These are phyloP conservation scores for Phortica magna DNA, from an alignment of 2,888 invertebrate species.

Conservation along the genomic window DNA sequence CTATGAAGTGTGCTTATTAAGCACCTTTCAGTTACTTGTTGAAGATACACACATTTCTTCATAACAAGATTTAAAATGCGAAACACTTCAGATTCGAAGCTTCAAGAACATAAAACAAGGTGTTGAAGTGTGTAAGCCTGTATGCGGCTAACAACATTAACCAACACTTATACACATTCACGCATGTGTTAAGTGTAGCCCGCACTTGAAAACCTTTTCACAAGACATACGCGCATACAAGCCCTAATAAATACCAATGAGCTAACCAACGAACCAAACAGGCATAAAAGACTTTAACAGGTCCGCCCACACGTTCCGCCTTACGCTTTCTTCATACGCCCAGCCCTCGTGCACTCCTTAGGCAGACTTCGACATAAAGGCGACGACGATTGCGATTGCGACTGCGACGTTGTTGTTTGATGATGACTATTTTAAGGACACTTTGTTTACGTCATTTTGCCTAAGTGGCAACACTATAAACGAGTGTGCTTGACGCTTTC, in stretches of 20 bases:
- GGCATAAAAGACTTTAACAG: neutral
- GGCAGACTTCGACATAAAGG: neutral
- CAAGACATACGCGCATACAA: neutral
- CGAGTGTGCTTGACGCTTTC: conserved; percentile 27
- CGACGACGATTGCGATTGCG: neutral
- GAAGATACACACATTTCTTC: neutral
- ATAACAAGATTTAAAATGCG: neutral
- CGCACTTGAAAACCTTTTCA: conserved; percentile 10
- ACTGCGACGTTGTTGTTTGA: conserved; percentile 47
- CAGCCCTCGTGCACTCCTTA: neutral
- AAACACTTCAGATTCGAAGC: conserved; percentile 1
- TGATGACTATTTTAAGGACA: conserved; percentile 60
- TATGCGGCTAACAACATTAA: neutral
- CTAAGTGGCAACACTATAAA: conserved; percentile 44
- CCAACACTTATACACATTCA: conserved; percentile 4
- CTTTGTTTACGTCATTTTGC: conserved; percentile 53
- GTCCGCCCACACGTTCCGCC: neutral
- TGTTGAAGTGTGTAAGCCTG: neutral
- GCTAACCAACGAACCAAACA: neutral
- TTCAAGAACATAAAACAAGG: neutral
- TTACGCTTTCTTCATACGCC: neutral
- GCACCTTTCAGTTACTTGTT: too few relatives aligned
- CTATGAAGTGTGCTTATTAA: too few relatives aligned
- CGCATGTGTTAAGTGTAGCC: conserved; percentile 28
- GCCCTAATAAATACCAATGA: conserved; percentile 28